Evolutionary conservation across 2,113 vertebrate genomes (phyloP).

Genomic region (Callospermophilus lateralis): DNA sequence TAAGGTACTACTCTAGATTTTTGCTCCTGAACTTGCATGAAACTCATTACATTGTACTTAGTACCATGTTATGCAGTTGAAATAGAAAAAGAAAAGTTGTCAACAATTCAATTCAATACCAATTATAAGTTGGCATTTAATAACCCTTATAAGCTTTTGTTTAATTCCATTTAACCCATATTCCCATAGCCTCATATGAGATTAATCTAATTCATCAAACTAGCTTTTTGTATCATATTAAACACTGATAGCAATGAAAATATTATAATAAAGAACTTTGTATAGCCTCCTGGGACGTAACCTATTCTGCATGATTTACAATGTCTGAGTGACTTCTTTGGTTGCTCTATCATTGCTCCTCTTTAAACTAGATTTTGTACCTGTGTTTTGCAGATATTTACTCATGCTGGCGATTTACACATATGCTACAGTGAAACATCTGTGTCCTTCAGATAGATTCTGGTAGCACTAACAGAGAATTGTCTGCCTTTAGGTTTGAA

Average conservation of each 20-base stretch:
- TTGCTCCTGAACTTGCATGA: not conserved
- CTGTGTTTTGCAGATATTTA: not conserved
- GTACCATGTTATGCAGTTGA: not conserved
- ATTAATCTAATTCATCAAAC: not conserved
- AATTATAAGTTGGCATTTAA: not conserved
- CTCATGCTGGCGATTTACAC: not conserved
- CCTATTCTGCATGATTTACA: not conserved
- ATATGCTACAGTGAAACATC: not conserved
- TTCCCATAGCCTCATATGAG: not conserved
- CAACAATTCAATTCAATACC: not conserved
- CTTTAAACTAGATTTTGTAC: not conserved
- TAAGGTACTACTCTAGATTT: not conserved
- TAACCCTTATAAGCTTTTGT: not conserved
- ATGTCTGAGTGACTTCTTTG: not conserved
- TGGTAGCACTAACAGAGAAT: not conserved
- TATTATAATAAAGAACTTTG: not conserved
- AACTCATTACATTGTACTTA: not conserved
- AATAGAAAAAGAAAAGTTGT: not conserved
- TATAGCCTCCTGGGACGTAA: not conserved
- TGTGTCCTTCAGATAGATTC: not conserved
- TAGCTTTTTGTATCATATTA: not conserved
- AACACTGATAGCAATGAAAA: not conserved
- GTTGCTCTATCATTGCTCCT: not conserved
- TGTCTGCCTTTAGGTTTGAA: not conserved
- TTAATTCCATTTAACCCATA: slow-evolving; percentile 34